Evolutionary conservation across 2,113 vertebrate species (phyloP), one percentile per base, ranked within the genome.

Genomic region (Labeo catla): DNA sequence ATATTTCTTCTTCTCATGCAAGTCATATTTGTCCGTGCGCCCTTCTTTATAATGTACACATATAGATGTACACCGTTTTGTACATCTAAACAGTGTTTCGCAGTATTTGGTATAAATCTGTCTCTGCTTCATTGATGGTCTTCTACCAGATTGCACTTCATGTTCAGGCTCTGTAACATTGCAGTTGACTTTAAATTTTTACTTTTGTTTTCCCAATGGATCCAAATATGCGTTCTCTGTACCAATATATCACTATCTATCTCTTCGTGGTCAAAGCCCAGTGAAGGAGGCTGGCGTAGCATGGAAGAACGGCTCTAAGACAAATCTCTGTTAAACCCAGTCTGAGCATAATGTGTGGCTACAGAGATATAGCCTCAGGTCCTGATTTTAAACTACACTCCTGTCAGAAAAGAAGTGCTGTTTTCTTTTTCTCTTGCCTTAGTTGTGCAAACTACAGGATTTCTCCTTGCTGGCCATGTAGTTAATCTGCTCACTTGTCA

Each of bases 281-380:
- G 39, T 50, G 49, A 61, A 74, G 68, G 34, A 15, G 36, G 34
- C 21, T 34, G 49, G 6, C 15, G 45, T 47, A 13, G 73, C 54
- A 34, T 61, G 47, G 63, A 49, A 68, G 36, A 83, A 21, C 15
- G 43, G n/a, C 45, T 49, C 59, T 12, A 15, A 57, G 45, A 82
- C 63, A 70, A 82, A 82, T 76, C 72, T 81, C 57, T 16, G 57
- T 36, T 83, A 81, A 87, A 76, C 45, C 70, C 73, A 23, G 45
- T 50, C 23, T 63, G 59, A 72, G 65, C 49, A 47, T 81, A 81
- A 76, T 76, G 21, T 74, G 68, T 65, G 66, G 6, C 54, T 81
- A 76, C 79, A 81, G 68, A 86, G 78, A 83, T 79, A 82, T 82
- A 63, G 85, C 78, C 79, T 52, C 79, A 23, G 79, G 68, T 45